These are phyloP conservation scores for Progne subis DNA, from an alignment of 2,113 vertebrate species.

Conservation along the genomic window DNA sequence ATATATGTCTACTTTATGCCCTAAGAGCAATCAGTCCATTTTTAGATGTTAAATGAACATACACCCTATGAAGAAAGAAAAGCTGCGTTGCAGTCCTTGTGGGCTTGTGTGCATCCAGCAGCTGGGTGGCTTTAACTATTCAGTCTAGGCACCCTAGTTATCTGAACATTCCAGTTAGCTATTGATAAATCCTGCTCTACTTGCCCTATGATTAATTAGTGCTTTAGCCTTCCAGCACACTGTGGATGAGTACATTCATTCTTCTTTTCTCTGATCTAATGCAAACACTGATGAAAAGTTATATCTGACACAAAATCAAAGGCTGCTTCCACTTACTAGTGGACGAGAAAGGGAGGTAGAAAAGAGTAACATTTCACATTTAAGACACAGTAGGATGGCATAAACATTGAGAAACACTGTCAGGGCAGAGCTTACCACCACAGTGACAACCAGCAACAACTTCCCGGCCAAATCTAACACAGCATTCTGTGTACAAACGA, in stretches of 20 bases:
- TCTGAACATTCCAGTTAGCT: neutral
- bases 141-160: neutral
- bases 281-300: neutral
- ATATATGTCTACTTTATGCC: neutral
- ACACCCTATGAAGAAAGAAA: neutral
- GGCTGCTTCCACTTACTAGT: neutral
- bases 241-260: neutral
- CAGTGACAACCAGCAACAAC: neutral
- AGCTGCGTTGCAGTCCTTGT: neutral
- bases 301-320: slow-evolving; percentile 46
- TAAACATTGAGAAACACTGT: neutral
- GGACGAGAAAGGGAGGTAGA: neutral
- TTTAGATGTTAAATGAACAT: neutral
- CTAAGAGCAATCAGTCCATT: neutral
- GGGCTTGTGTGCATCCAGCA: neutral
- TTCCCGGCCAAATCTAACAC: neutral
- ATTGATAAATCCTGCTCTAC: neutral
- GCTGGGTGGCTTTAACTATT: neutral
- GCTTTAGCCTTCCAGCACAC: neutral
- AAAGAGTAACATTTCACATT: neutral
- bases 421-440: neutral
- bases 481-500: neutral
- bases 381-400: neutral
- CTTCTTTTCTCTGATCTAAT: neutral
- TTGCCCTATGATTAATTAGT: neutral